Evolutionary conservation across 1,140 invertebrate genomes (phyloP).

Genomic region (Drosophila paulistorum): DNA sequence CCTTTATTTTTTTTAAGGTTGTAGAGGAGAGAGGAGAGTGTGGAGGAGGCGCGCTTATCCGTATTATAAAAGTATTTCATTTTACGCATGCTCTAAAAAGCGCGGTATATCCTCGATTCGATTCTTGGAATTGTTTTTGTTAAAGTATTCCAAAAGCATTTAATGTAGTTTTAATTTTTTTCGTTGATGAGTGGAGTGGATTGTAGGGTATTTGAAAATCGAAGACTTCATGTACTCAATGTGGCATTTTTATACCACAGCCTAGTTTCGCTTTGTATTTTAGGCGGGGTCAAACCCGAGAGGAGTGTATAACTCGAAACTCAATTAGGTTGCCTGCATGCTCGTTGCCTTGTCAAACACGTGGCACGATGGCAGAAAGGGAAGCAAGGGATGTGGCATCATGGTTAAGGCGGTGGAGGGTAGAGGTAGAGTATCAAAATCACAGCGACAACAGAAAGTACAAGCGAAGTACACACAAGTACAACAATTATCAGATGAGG

Average conservation of each 20-base stretch:
- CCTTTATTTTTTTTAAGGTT: background rate
- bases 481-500: slow-evolving; percentile 68
- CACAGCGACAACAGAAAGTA: slow-evolving; percentile 78
- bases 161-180: background rate
- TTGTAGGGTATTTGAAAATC: background rate
- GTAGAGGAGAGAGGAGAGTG: background rate
- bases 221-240: too few species aligned
- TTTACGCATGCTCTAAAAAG: background rate
- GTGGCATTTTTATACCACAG: background rate
- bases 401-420: background rate
- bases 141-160: too few species aligned
- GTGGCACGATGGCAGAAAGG: slow-evolving; percentile 39
- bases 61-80: background rate
- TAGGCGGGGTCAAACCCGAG: slow-evolving; percentile 3
- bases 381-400: background rate
- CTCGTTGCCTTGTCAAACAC: slow-evolving; percentile 70
- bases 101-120: too few species aligned
- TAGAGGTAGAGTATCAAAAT: slow-evolving; percentile 50
- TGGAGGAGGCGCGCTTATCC: background rate
- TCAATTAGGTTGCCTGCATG: slow-evolving; percentile 77
- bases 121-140: too few species aligned
- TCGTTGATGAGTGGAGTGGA: too few species aligned
- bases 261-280: slow-evolving; percentile 1
- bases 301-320: slow-evolving; percentile 60
- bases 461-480: slow-evolving; percentile 56